phyloP scores from a whole-genome alignment of 2,113 vertebrate genomes.

The Entelurus aequoreus region DNA sequence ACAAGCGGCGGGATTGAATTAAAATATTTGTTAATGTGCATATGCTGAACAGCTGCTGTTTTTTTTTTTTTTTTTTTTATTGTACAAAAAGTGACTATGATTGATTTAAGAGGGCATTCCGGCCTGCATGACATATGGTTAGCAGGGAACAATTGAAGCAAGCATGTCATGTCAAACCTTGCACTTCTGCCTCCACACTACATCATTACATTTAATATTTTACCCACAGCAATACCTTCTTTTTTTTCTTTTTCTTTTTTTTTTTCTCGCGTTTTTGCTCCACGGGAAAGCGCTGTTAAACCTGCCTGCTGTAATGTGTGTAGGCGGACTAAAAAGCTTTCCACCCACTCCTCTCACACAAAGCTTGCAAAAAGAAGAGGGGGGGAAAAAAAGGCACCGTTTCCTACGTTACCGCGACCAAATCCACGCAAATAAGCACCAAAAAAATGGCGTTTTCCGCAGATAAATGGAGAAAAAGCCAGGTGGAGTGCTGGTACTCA shows the following conservation, averaged over 20 bases:
- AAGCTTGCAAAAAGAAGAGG: slow-evolving; percentile 65
- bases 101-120: slow-evolving; percentile 49
- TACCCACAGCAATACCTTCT: slow-evolving; percentile 24
- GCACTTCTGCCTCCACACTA: slow-evolving; percentile 45
- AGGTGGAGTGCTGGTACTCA: slow-evolving; percentile 57
- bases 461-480: slow-evolving; percentile 27
- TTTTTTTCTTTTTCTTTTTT: too few relatives aligned
- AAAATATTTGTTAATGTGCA: not conserved
- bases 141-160: slow-evolving; percentile 72
- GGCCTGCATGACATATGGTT: slow-evolving; percentile 67
- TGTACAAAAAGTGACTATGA: slow-evolving; percentile 24
- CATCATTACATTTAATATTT: not conserved
- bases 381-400: slow-evolving; percentile 42
- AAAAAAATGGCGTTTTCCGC: not conserved
- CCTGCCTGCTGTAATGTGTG: slow-evolving; percentile 49
- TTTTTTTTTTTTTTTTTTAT: slow-evolving; percentile 5
- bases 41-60: slow-evolving; percentile 5
- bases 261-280: slow-evolving; percentile 17
- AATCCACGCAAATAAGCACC: too few relatives aligned
- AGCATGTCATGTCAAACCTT: slow-evolving; percentile 54
- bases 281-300: slow-evolving; percentile 56
- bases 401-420: slow-evolving; percentile 49
- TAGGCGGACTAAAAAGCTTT: slow-evolving; percentile 58
- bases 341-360: slow-evolving; percentile 88
- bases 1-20: too few relatives aligned